phyloP scores from a whole-genome alignment of 2,113 vertebrate species.

The Microcebus murinus region DNA sequence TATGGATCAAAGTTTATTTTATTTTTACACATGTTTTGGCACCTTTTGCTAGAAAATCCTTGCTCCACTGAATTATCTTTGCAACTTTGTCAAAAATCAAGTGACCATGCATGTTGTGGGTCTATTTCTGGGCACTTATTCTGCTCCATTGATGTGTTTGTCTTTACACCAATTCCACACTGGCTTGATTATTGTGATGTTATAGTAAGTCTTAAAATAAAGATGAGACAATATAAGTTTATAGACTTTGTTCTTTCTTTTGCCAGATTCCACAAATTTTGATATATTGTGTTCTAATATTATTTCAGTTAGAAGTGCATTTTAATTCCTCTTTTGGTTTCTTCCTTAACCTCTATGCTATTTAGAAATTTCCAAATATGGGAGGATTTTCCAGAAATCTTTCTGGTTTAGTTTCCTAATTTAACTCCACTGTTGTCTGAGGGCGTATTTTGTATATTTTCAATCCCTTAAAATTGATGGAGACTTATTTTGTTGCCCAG shows the following conservation, averaged over 20 bases:
- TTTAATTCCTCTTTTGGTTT: not conserved
- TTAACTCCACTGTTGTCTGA: not conserved
- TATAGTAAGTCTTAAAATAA: not conserved
- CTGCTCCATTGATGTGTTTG: not conserved
- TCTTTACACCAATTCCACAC: not conserved
- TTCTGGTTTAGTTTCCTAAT: not conserved
- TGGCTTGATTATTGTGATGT: not conserved
- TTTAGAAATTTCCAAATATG: not conserved
- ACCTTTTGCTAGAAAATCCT: not conserved
- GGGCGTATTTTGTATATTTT: not conserved
- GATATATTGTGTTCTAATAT: not conserved
- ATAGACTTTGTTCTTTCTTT: not conserved
- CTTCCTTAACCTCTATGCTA: not conserved
- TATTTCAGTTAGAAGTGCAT: not conserved
- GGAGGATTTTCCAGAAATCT: not conserved
- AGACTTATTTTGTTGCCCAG: not conserved
- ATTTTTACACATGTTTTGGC: too few species aligned
- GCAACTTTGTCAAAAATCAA: not conserved
- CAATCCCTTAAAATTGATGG: not conserved
- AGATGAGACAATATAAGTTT: not conserved
- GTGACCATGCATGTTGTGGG: accelerated
- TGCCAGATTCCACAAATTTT: not conserved
- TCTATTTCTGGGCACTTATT: not conserved
- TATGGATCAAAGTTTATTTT: not conserved
- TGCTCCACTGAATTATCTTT: not conserved